phyloP scores from a whole-genome alignment of 2,888 invertebrate genomes.

The Diabrotica balteata region DNA sequence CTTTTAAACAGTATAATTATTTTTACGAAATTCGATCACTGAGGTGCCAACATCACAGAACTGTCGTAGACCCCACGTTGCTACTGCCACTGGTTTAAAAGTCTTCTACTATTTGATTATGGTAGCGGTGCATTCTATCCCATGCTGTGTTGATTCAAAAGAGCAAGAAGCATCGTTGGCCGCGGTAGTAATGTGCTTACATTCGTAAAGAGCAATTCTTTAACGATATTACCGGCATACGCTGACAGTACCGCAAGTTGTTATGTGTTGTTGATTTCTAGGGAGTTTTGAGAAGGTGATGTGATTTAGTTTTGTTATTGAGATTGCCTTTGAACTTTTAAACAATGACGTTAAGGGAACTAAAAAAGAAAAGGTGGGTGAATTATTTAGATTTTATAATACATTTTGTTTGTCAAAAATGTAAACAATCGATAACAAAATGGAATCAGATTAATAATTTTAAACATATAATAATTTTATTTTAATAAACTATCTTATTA shows the following conservation, averaged over 20 bases:
- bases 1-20: neutral
- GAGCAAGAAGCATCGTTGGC: slow-evolving; percentile 28
- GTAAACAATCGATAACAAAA: neutral
- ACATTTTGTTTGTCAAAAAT: neutral
- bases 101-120: slow-evolving; percentile 37
- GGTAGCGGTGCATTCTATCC: slow-evolving; percentile 41
- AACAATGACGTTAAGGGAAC: slow-evolving; percentile 10
- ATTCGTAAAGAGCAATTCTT: slow-evolving; percentile 28
- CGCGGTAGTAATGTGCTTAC: slow-evolving; percentile 38
- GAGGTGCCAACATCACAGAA: neutral
- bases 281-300: neutral
- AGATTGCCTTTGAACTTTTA: neutral
- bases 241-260: no score
- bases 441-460: no score
- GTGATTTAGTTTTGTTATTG: slow-evolving; percentile 6
- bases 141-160: slow-evolving; percentile 30
- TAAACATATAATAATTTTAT: no score
- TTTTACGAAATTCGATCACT: no score
- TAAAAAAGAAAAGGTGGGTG: slow-evolving; percentile 19
- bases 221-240: slow-evolving; percentile 6
- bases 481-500: no score
- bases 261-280: neutral
- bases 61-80: slow-evolving; percentile 12
- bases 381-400: neutral
- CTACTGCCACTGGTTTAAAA: slow-evolving; percentile 38